phyloP scores from a whole-genome alignment of 2,797 vertebrate genomes.

The Lacerta bilineata region DNA sequence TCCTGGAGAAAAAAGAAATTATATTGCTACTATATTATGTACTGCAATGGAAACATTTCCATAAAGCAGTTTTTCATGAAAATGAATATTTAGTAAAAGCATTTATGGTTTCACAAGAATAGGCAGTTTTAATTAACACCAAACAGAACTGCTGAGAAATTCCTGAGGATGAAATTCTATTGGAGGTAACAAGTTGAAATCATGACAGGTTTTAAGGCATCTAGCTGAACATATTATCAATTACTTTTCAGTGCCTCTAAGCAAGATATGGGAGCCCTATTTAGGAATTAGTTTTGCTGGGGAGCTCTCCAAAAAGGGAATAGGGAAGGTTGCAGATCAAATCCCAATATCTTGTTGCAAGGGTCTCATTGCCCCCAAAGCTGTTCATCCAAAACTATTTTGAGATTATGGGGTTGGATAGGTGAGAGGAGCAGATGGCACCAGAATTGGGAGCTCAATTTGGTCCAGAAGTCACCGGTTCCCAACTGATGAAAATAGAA shows the following conservation, averaged over 20 bases:
- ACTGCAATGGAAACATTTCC: constrained; percentile 12
- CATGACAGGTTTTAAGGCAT: constrained; percentile 4
- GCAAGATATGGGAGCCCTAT: background rate
- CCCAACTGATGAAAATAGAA: constrained; percentile 19
- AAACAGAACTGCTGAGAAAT: constrained; percentile 6
- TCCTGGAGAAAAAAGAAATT: constrained; percentile 69
- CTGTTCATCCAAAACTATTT: background rate
- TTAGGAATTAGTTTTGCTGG: background rate
- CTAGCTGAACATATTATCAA: constrained; percentile 4
- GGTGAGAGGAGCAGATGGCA: background rate
- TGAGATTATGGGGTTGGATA: background rate
- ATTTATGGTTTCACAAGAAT: constrained; percentile 11
- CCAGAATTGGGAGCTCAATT: background rate
- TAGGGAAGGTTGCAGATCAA: background rate
- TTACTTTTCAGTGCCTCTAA: background rate
- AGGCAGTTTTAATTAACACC: constrained; percentile 25
- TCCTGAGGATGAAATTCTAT: background rate
- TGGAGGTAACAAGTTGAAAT: background rate
- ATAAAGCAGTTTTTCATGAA: constrained; percentile 24
- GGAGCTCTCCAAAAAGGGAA: background rate
- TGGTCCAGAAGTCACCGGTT: background rate
- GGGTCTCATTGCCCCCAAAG: background rate
- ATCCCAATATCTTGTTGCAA: background rate
- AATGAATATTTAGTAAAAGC: background rate
- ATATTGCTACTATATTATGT: constrained; percentile 24